phyloP scores from a whole-genome alignment of 2,113 vertebrate genomes.

The Pantherophis guttatus region DNA sequence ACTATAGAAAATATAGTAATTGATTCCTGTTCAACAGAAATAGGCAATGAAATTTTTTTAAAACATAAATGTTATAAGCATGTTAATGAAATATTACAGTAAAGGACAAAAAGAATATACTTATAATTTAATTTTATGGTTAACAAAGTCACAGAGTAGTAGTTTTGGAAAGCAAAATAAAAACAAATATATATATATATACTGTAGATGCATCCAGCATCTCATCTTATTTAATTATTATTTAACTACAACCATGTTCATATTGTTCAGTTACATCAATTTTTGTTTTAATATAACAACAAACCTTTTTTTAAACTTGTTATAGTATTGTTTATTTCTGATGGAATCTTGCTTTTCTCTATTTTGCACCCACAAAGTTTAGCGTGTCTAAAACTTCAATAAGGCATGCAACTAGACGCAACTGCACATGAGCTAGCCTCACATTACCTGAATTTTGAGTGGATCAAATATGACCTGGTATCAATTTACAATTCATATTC shows the following conservation, averaged over 20 bases:
- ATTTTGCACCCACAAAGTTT: neutral
- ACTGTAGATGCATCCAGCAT: neutral
- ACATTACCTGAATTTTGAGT: neutral
- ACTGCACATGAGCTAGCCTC: neutral
- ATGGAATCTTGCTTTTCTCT: neutral
- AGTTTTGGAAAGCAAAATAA: neutral
- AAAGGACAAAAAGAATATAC: neutral
- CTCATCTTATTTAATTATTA: neutral
- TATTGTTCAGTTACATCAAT: neutral
- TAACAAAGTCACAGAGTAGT: neutral
- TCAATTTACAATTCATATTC: neutral
- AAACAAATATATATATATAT: neutral
- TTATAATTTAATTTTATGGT: neutral
- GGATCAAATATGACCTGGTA: neutral
- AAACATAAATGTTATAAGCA: neutral
- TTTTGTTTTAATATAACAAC: neutral
- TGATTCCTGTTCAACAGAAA: neutral
- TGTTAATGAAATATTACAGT: neutral
- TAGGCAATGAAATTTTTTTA: neutral
- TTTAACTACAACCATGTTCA: neutral
- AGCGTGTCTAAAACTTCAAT: neutral
- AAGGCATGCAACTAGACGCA: neutral
- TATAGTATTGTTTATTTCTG: neutral
- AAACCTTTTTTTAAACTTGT: neutral
- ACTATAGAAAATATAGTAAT: neutral